Evolutionary conservation across 2,888 invertebrate species (phyloP).

Genomic region (Parnassius smintheus): DNA sequence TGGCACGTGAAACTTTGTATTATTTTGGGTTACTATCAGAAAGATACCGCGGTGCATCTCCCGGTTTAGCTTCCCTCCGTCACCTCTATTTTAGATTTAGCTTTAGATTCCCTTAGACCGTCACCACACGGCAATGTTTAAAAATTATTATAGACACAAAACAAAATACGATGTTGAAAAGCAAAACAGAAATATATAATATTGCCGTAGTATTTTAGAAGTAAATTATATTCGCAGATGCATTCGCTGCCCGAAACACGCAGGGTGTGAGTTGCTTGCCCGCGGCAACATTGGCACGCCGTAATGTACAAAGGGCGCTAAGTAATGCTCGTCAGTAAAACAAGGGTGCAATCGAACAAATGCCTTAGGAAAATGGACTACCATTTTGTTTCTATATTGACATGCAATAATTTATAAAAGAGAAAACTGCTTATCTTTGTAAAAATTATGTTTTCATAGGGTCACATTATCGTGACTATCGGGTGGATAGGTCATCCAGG

Average conservation of each 20-base stretch:
- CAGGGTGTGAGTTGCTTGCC: constrained; percentile 33
- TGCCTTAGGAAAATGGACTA: constrained; percentile 39
- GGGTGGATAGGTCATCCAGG: too few species aligned
- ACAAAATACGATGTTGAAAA: too few species aligned
- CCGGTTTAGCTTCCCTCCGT: neutral
- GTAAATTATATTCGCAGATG: neutral
- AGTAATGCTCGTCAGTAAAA: constrained; percentile 58
- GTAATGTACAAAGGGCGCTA: constrained; percentile 70
- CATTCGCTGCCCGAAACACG: neutral
- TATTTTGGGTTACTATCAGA: too few species aligned
- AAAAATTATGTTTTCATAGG: too few species aligned
- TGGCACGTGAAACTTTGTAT: too few species aligned
- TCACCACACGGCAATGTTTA: too few species aligned
- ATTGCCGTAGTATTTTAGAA: neutral
- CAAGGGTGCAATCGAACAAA: constrained; percentile 39
- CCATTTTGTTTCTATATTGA: constrained; percentile 32
- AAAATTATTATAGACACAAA: too few species aligned
- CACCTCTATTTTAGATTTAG: too few species aligned
- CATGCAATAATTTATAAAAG: constrained; percentile 1
- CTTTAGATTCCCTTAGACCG: too few species aligned
- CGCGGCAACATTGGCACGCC: constrained; percentile 42
- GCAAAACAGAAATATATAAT: too few species aligned
- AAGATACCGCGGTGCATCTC: too few species aligned
- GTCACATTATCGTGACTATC: too few species aligned
- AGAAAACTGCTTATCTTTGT: neutral